These are phyloP conservation scores for Pelvicachromis taeniatus DNA, from an alignment of 2,113 vertebrate species.

Conservation along the genomic window DNA sequence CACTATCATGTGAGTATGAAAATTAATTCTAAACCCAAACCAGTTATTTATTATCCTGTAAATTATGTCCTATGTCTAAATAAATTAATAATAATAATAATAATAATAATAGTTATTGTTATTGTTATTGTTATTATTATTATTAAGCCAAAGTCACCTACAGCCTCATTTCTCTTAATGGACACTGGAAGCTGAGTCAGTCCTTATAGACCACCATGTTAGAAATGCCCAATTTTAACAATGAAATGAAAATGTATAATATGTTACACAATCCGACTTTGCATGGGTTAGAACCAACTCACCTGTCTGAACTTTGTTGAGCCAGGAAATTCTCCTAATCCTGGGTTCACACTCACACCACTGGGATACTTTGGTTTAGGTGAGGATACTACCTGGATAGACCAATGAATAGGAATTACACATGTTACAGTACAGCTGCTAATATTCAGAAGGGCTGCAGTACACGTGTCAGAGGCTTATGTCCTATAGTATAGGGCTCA, in stretches of 20 bases:
- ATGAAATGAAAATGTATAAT: background rate
- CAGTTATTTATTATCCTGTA: too few species aligned
- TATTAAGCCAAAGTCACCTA: background rate
- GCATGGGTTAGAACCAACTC: background rate
- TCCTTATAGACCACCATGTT: background rate
- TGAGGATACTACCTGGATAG: background rate
- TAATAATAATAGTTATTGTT: too few species aligned
- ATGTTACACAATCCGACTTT: background rate
- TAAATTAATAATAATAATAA: too few species aligned
- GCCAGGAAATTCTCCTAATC: background rate
- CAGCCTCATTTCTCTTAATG: background rate
- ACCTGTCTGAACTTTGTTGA: background rate
- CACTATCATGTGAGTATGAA: too few species aligned
- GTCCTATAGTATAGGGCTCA: background rate
- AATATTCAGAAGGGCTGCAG: background rate
- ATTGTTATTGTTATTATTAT: too few species aligned
- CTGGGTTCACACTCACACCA: background rate
- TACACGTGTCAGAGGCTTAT: background rate
- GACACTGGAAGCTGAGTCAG: background rate
- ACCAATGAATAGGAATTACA: background rate
- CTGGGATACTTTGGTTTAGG: background rate
- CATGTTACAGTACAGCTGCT: background rate
- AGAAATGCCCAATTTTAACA: background rate
- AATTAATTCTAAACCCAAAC: too few species aligned
- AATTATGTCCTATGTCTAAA: too few species aligned